These are phyloP conservation scores for Chaenodraco wilsoni DNA, from an alignment of 2,797 vertebrate genomes.

Conservation along the genomic window DNA sequence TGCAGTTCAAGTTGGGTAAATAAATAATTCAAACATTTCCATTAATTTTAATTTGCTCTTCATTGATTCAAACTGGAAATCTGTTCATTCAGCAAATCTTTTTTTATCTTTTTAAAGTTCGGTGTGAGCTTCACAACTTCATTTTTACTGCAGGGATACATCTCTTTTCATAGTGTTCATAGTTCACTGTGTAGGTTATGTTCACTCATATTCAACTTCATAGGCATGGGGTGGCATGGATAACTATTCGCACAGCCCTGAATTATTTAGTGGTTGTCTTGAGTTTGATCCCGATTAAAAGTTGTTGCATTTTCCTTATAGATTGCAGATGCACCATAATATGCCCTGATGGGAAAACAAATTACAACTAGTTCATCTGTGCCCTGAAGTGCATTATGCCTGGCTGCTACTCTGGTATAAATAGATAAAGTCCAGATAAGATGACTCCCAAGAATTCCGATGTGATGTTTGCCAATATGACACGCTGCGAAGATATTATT, in stretches of 20 bases:
- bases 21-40: slow-evolving; percentile 11
- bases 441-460: not conserved
- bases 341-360: slow-evolving; percentile 15
- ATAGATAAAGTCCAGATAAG: slow-evolving; percentile 15
- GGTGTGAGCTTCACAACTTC: slow-evolving; percentile 32
- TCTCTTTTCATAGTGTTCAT: slow-evolving; percentile 32
- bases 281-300: slow-evolving; percentile 23
- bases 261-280: slow-evolving; percentile 12
- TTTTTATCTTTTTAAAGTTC: slow-evolving; percentile 17
- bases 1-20: not conserved
- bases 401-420: not conserved
- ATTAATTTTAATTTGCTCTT: slow-evolving; percentile 13
- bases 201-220: slow-evolving; percentile 27
- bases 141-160: slow-evolving; percentile 21
- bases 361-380: slow-evolving; percentile 3
- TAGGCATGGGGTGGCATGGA: slow-evolving; percentile 20
- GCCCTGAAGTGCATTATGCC: slow-evolving; percentile 23
- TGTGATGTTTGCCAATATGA: slow-evolving; percentile 5
- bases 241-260: slow-evolving; percentile 9
- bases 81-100: slow-evolving; percentile 6
- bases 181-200: slow-evolving; percentile 26
- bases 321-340: slow-evolving; percentile 26
- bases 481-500: not conserved
- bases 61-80: slow-evolving; percentile 13
- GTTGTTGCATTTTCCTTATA: slow-evolving; percentile 27